These are phyloP conservation scores for Thysanoteuthis rhombus DNA, from an alignment of 2,888 invertebrate genomes.

Conservation along the genomic window DNA sequence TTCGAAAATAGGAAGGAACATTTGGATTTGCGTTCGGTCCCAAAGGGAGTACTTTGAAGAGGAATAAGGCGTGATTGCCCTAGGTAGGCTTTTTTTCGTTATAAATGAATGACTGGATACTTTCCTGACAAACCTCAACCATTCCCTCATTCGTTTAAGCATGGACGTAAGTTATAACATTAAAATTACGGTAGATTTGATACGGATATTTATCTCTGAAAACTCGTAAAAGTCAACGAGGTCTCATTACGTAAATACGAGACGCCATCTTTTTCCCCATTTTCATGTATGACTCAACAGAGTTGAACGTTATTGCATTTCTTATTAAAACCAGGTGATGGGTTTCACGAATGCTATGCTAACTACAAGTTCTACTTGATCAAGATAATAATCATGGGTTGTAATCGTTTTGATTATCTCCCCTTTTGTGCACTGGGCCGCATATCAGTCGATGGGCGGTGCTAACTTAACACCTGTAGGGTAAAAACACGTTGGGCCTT, in stretches of 20 bases:
- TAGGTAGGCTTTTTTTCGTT: no score
- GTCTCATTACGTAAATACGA: neutral
- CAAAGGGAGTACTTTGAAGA: no score
- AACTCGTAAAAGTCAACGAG: neutral
- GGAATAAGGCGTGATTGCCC: no score
- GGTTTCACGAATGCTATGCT: neutral
- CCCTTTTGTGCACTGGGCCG: neutral
- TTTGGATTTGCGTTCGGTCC: no score
- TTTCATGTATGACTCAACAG: neutral
- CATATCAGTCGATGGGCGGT: neutral
- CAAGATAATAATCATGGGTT: neutral
- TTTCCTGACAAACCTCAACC: no score
- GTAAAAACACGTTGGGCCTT: no score
- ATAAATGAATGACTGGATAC: no score
- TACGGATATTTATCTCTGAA: neutral
- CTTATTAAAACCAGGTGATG: neutral
- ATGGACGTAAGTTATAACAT: neutral
- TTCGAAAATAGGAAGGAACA: no score
- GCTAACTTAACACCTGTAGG: neutral
- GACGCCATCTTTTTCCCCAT: neutral
- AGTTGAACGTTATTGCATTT: neutral
- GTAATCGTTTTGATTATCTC: neutral
- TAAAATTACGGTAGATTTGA: neutral
- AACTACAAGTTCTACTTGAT: neutral
- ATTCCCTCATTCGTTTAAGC: no score